Evolutionary conservation across 2,113 vertebrate species (phyloP).

Genomic region (Gymnorhina tibicen): DNA sequence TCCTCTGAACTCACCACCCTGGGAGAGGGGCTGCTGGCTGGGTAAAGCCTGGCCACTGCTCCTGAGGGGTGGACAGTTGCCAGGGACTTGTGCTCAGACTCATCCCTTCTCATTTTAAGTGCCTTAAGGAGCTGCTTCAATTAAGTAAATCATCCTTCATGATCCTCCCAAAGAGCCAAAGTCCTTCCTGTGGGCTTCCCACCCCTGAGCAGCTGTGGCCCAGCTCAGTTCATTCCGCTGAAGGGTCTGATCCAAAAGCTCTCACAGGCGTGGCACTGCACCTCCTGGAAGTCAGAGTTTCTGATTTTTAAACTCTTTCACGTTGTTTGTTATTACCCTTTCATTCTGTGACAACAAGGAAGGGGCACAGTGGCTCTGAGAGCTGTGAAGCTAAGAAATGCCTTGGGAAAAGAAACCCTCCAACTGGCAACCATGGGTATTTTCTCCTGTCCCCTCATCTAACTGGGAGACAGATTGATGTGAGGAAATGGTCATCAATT

Average conservation of each 20-base stretch:
- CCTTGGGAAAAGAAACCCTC: neutral
- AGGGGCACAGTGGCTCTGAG: neutral
- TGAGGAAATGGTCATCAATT: neutral
- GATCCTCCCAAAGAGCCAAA: neutral
- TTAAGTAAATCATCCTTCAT: neutral
- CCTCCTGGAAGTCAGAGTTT: neutral
- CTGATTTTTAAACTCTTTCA: neutral
- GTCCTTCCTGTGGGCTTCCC: neutral
- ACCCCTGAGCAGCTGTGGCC: neutral
- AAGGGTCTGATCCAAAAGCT: neutral
- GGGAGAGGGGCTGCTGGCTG: neutral
- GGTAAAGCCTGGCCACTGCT: neutral
- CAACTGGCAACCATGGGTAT: neutral
- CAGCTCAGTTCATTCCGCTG: neutral
- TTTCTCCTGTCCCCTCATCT: neutral
- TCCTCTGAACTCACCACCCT: neutral
- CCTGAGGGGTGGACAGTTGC: neutral
- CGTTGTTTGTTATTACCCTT: rapidly evolving
- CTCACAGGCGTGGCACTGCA: neutral
- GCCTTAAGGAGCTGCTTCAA: neutral
- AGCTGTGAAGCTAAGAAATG: neutral
- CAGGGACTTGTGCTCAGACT: neutral
- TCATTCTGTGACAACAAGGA: neutral
- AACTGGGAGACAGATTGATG: neutral
- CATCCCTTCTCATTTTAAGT: neutral